Percentiles rank a stretch among this genome's conserved stretches.
These are phyloP conservation scores for Ostrea edulis DNA, from an alignment of 1,140 invertebrate species.

Conservation along the genomic window DNA sequence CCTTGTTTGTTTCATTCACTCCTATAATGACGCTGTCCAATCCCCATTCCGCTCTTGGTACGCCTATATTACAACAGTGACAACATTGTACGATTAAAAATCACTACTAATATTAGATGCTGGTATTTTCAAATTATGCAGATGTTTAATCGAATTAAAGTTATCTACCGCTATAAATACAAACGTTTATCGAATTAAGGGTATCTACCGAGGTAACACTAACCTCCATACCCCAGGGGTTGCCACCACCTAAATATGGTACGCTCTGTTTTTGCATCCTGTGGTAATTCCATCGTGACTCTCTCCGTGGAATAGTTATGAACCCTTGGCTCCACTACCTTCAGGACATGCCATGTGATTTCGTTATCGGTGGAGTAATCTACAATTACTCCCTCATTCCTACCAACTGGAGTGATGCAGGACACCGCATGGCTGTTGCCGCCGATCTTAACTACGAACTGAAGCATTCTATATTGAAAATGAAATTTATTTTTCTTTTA, in stretches of 20 bases:
- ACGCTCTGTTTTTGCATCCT: constrained; percentile 74
- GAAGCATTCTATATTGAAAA: constrained; percentile 69
- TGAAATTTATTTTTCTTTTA: background rate
- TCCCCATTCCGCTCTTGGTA: constrained; percentile 77
- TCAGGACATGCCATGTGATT: constrained; percentile 76
- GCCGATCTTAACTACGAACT: constrained; percentile 76
- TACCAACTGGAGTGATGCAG: constrained; percentile 66
- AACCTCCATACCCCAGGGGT: constrained; percentile 75
- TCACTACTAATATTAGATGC: too few relatives aligned
- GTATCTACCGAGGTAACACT: background rate
- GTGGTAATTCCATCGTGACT: constrained; percentile 74
- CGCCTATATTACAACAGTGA: constrained; percentile 59
- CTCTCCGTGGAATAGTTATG: constrained; percentile 71
- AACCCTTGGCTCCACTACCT: constrained; percentile 74
- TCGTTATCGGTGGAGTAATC: constrained; percentile 78
- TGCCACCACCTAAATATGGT: constrained; percentile 81
- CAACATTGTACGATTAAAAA: too few relatives aligned
- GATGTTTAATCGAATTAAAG: too few relatives aligned
- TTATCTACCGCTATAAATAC: background rate
- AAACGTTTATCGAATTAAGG: constrained; percentile 52
- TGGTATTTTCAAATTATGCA: too few relatives aligned
- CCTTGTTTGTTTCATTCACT: constrained; percentile 76
- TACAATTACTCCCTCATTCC: constrained; percentile 75
- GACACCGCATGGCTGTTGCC: constrained; percentile 52
- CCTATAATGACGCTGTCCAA: constrained; percentile 78